Base-by-base conservation (phyloP, 1,140 invertebrate species). In the Ceratitis capitata region DNA sequence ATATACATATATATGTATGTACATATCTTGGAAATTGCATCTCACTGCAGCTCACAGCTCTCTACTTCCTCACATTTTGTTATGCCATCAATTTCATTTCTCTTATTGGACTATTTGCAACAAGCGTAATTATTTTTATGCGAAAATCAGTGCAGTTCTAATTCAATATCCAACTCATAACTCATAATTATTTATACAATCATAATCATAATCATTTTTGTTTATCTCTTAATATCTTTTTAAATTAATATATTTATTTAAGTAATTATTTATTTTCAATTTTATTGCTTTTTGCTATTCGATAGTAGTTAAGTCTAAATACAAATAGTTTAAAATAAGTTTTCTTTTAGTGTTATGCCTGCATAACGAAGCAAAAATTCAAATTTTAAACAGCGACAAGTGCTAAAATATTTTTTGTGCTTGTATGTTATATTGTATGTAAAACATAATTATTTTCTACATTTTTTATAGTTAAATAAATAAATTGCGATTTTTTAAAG, bases 331-430 rank as follows among this genome's bases (percentile, higher is more conserved):
- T n/a, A n/a, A n/a, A n/a, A n/a, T n/a, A n/a, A n/a, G n/a, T n/a
- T n/a, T n/a, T 78, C 12, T 78, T 78, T n/a, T 45, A 78, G 69
- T 78, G 69, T 39, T 78, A 78, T 78, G 69, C 69, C 42, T 78
- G 42, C 23, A 78, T 12, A 45, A 61, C 29, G 12, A 78, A 78
- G 23, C n/a, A 39, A 69, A 69, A 69, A 19, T 29, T 14, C 29
- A 61, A 61, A 61, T n/a, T n/a, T n/a, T 19, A 35, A 9, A 74
- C n/a, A 74, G 23, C 19, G n/a, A 78, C 14, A 45, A 78, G 51
- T 56, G 51, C 26, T 26, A 45, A 42, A 78, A 45, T 69, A 35
- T 45, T 45, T 45, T 19, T 19, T 78, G 39, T 19, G 4, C 14
- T 69, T 69, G 39, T 69, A 35, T 69, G 16, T 39, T 45, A 78